Percentiles rank a stretch among this genome's conserved stretches.
These are phyloP conservation scores for Hirudo medicinalis DNA, from an alignment of 1,140 invertebrate species.

Conservation along the genomic window DNA sequence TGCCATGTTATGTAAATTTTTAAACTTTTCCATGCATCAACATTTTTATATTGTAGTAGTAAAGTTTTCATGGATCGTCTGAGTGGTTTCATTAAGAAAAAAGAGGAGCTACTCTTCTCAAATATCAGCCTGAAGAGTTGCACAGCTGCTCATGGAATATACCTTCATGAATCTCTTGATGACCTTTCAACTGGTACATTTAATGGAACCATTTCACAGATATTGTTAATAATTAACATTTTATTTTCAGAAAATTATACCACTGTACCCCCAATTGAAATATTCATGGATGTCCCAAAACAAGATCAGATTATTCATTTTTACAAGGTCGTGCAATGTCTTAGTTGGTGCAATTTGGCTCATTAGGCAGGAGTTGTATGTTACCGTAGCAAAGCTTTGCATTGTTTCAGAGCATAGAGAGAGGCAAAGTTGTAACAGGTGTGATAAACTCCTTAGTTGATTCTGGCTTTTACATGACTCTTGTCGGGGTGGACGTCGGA, in stretches of 20 bases:
- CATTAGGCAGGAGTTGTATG: background rate
- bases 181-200: too few relatives aligned
- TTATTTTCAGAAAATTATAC: background rate
- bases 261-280: background rate
- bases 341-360: background rate
- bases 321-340: conserved; percentile 7
- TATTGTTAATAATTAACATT: too few relatives aligned
- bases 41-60: too few relatives aligned
- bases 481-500: background rate
- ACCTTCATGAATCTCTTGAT: too few relatives aligned
- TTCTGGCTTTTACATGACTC: conserved; percentile 10
- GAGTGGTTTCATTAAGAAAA: too few relatives aligned
- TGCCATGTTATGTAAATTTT: too few relatives aligned
- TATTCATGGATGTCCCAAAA: conserved; percentile 12
- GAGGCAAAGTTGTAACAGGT: background rate
- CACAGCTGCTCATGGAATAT: too few relatives aligned
- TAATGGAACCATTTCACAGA: too few relatives aligned
- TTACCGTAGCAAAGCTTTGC: background rate
- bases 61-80: too few relatives aligned
- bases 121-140: too few relatives aligned
- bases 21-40: too few relatives aligned
- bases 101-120: too few relatives aligned
- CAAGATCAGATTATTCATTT: background rate
- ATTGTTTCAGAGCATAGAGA: conserved; percentile 3
- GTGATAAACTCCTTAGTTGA: conserved; percentile 7